Evolutionary conservation across 2,797 vertebrate species (phyloP).

Genomic region (Hephaestus fuliginosus): DNA sequence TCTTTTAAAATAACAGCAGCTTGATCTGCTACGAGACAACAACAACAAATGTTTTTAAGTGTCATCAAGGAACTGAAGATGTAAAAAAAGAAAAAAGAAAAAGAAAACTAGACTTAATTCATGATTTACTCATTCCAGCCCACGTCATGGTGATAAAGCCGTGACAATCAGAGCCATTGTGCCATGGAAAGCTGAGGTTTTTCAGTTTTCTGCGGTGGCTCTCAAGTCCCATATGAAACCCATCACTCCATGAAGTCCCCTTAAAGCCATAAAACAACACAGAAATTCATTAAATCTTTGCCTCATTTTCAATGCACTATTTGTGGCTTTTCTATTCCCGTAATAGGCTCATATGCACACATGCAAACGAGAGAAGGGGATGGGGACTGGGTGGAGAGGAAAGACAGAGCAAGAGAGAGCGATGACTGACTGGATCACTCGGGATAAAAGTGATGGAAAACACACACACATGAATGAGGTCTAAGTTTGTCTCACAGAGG

Average conservation of each 20-base stretch:
- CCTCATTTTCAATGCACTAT: conserved; percentile 67
- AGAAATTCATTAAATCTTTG: conserved; percentile 78
- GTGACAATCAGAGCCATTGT: conserved; percentile 68
- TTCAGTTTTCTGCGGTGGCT: conserved; percentile 68
- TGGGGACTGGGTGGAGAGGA: conserved; percentile 47
- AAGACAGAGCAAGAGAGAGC: neutral
- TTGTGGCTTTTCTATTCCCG: conserved; percentile 73
- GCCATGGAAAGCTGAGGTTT: conserved; percentile 71
- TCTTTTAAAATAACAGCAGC: neutral
- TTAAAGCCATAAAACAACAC: conserved; percentile 76
- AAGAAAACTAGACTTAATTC: conserved; percentile 5
- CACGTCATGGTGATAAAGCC: conserved; percentile 56
- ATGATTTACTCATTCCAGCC: conserved; percentile 36
- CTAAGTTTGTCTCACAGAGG: conserved; percentile 28
- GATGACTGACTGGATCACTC: conserved; percentile 29
- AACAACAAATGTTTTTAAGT: conserved; percentile 45
- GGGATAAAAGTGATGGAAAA: conserved; percentile 60
- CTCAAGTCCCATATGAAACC: conserved; percentile 78
- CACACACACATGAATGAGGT: conserved; percentile 37
- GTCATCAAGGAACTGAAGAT: conserved; percentile 29
- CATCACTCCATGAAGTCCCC: conserved; percentile 69
- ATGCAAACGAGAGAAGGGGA: conserved; percentile 62
- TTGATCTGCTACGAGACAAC: conserved; percentile 29
- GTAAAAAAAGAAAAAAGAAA: conserved; percentile 13
- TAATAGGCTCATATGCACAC: conserved; percentile 63